Evolutionary conservation across 2,113 vertebrate genomes (phyloP).

Genomic region (Xiphias gladius): DNA sequence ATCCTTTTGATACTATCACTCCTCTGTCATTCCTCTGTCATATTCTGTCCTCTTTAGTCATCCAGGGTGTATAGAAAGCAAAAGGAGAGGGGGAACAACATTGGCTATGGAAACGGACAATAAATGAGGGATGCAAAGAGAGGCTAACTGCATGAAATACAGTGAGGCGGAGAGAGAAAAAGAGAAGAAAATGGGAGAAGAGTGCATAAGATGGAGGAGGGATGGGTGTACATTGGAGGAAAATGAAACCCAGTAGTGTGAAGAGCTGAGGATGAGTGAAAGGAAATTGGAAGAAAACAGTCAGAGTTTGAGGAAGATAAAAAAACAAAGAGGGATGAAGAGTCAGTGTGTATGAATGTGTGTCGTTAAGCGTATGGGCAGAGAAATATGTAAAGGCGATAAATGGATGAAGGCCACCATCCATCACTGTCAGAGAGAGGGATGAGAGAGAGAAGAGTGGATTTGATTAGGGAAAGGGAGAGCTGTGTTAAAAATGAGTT

Average conservation of each 20-base stretch:
- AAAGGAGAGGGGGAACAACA: slow-evolving; percentile 9
- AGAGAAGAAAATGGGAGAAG: slow-evolving; percentile 45
- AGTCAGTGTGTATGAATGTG: slow-evolving; percentile 56
- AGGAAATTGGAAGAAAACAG: not conserved
- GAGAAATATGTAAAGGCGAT: slow-evolving; percentile 79
- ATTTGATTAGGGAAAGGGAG: slow-evolving; percentile 70
- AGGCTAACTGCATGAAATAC: slow-evolving; percentile 12
- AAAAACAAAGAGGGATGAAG: slow-evolving; percentile 41
- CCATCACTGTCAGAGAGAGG: slow-evolving; percentile 71
- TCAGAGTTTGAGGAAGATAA: slow-evolving; percentile 21
- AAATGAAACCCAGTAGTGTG: slow-evolving; percentile 1
- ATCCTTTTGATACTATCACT: slow-evolving; percentile 79
- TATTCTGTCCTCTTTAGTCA: slow-evolving; percentile 55
- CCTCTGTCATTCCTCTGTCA: slow-evolving; percentile 60
- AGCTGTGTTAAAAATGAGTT: slow-evolving; percentile 54
- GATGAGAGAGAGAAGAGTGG: slow-evolving; percentile 54
- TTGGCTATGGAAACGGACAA: slow-evolving; percentile 34
- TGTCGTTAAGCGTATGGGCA: slow-evolving; percentile 73
- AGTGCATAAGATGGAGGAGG: slow-evolving; percentile 58
- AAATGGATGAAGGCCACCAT: slow-evolving; percentile 77
- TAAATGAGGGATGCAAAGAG: not conserved
- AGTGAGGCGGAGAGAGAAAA: slow-evolving; percentile 21
- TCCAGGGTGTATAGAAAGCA: slow-evolving; percentile 37
- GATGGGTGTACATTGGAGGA: not conserved
- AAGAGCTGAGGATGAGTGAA: slow-evolving; percentile 25